phyloP scores from a whole-genome alignment of 2,113 vertebrate species.

The Nesoenas mayeri region DNA sequence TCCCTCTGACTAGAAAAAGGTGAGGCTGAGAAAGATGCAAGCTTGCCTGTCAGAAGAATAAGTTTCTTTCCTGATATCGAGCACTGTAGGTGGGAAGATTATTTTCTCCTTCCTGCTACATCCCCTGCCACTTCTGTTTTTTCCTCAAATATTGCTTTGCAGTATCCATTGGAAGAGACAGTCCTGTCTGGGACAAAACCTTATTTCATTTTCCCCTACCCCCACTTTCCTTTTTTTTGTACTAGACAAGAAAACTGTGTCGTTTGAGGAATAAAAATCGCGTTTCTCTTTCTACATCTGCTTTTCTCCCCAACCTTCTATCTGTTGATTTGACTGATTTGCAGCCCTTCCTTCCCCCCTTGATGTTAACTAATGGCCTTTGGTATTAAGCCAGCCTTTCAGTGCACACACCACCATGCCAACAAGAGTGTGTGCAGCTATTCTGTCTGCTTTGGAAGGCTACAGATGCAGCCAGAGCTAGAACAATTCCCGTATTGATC shows the following conservation, averaged over 20 bases:
- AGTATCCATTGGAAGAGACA: neutral
- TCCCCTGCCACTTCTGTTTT: neutral
- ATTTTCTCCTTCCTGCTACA: neutral
- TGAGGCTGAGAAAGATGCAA: neutral
- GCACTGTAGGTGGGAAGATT: neutral
- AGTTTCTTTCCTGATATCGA: neutral
- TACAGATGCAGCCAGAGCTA: slow-evolving; percentile 48
- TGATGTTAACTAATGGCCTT: slow-evolving; percentile 51
- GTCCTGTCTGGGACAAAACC: neutral
- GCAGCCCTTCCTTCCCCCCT: slow-evolving; percentile 16
- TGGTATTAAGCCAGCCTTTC: slow-evolving; percentile 55
- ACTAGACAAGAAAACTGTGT: neutral
- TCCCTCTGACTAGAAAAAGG: neutral
- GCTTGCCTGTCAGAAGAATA: neutral
- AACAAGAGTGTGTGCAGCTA: slow-evolving; percentile 33
- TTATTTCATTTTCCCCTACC: neutral
- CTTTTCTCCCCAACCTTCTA: slow-evolving; percentile 32
- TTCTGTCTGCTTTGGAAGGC: slow-evolving; percentile 53
- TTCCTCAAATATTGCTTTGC: neutral
- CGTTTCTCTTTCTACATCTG: slow-evolving; percentile 14
- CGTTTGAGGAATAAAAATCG: slow-evolving; percentile 11
- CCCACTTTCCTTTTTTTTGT: neutral
- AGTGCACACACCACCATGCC: slow-evolving; percentile 35
- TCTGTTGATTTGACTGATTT: slow-evolving; percentile 48
- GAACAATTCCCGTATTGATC: slow-evolving; percentile 72